phyloP scores from a whole-genome alignment of 2,797 vertebrate genomes.

The Martes flavigula region DNA sequence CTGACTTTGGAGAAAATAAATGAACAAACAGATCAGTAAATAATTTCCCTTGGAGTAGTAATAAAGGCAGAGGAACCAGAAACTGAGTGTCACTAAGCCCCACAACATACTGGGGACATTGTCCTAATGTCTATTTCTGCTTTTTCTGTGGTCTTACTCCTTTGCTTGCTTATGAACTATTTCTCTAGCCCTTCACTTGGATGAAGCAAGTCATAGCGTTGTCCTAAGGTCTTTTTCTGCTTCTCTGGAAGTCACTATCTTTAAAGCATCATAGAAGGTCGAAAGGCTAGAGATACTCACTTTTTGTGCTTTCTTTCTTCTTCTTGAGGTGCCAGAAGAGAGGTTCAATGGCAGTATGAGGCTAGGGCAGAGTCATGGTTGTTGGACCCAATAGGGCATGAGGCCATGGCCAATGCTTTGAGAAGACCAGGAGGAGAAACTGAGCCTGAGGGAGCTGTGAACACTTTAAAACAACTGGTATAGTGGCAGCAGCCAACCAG shows the following conservation, averaged over 20 bases:
- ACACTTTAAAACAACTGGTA: background rate
- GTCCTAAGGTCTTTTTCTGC: background rate
- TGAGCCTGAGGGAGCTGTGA: background rate
- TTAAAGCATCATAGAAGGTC: background rate
- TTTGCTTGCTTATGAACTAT: background rate
- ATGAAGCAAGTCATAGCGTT: background rate
- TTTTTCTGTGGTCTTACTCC: background rate
- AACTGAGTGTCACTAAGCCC: background rate
- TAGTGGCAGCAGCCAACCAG: background rate
- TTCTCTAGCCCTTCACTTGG: background rate
- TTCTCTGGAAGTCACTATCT: background rate
- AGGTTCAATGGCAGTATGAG: background rate
- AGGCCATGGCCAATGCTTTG: background rate
- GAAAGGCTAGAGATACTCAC: background rate
- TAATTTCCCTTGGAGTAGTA: background rate
- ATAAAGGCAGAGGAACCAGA: background rate
- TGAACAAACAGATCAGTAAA: background rate
- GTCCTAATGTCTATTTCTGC: rapidly evolving
- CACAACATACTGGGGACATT: rapidly evolving
- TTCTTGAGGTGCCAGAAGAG: background rate
- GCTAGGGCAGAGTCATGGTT: background rate
- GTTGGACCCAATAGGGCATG: background rate
- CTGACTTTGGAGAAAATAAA: background rate
- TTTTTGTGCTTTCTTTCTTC: background rate
- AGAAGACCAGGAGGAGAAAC: background rate